Evolutionary conservation across 2,113 vertebrate genomes (phyloP).

Genomic region (Ginglymostoma cirratum): DNA sequence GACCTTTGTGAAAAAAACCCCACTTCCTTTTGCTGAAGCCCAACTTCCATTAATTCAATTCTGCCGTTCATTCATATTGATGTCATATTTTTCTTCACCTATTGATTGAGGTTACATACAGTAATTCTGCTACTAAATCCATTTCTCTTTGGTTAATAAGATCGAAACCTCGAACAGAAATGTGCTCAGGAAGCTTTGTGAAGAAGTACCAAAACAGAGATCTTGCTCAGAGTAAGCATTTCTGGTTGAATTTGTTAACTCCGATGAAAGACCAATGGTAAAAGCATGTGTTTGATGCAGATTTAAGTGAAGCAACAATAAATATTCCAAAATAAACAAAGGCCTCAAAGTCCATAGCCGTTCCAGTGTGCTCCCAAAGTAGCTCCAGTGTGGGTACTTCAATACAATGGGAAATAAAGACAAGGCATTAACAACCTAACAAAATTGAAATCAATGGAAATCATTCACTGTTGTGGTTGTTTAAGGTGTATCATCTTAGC

Average conservation of each 20-base stretch:
- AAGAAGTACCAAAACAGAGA: not conserved
- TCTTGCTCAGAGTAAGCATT: not conserved
- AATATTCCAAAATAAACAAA: not conserved
- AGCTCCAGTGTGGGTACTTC: not conserved
- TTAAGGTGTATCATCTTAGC: not conserved
- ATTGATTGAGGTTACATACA: not conserved
- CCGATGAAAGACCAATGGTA: not conserved
- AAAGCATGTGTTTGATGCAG: not conserved
- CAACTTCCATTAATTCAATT: not conserved
- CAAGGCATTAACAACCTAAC: not conserved
- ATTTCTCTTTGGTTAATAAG: not conserved
- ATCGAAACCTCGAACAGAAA: not conserved
- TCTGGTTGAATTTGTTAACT: not conserved
- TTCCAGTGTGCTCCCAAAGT: no score
- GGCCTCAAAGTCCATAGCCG: not conserved
- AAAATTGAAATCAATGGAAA: not conserved
- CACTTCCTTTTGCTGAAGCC: not conserved
- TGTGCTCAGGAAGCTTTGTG: not conserved
- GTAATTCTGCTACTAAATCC: not conserved
- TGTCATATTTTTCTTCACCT: slow-evolving; percentile 9
- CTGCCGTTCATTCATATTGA: not conserved
- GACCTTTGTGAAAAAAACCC: not conserved
- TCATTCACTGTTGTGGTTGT: not conserved
- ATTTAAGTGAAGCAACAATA: not conserved
- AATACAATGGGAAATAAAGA: not conserved